Percentiles rank a stretch among this genome's conserved stretches.
phyloP scores from a whole-genome alignment of 2,113 vertebrate species.

The Vicugna pacos region DNA sequence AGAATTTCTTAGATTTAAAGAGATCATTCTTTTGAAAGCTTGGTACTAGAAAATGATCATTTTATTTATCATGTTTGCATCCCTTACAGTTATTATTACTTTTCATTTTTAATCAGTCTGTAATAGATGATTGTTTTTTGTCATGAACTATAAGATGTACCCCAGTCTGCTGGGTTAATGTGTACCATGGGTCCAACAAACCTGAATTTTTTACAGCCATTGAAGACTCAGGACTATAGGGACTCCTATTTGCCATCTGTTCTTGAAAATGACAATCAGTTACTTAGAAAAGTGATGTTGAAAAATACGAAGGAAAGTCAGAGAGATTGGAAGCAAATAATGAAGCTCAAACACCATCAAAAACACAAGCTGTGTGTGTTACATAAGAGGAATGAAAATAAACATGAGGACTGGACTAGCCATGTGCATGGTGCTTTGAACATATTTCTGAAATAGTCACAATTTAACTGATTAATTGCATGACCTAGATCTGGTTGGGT shows the following conservation, averaged over 20 bases:
- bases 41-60: not conserved
- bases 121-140: constrained; percentile 50
- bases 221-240: not conserved
- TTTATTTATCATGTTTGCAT: constrained; percentile 40
- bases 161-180: constrained; percentile 8
- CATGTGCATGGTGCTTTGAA: not conserved
- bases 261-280: constrained; percentile 61
- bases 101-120: constrained; percentile 37
- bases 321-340: constrained; percentile 49
- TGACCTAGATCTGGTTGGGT: not conserved
- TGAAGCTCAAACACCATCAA: constrained; percentile 27
- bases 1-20: not conserved
- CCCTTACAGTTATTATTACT: not conserved
- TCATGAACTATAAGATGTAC: constrained; percentile 24
- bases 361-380: not conserved
- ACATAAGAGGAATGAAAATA: constrained; percentile 26
- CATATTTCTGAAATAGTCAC: not conserved
- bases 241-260: constrained; percentile 60
- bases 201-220: not conserved
- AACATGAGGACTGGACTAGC: not conserved
- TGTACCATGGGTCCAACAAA: constrained; percentile 27
- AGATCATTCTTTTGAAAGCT: not conserved
- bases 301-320: constrained; percentile 60
- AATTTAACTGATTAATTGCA: not conserved
- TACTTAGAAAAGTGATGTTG: constrained; percentile 57